Base-by-base conservation (phyloP, 1,140 invertebrate species). In the Drosophila takahashii region DNA sequence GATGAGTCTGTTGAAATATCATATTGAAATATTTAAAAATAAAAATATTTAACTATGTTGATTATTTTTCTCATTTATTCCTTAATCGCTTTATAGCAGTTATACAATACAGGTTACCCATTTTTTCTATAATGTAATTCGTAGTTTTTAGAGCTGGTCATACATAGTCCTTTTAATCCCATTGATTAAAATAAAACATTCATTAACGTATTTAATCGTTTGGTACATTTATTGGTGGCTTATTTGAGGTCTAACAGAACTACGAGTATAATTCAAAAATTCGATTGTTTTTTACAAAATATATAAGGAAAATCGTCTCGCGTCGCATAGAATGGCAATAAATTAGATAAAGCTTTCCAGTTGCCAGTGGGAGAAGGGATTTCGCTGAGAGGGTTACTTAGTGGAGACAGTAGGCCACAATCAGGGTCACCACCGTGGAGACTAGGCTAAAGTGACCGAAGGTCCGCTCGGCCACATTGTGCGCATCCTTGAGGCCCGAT, bases 381-480 rank as follows among this genome's bases (percentile, higher is more conserved):
- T 69, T 22, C 15, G 41, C 36, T 36, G 47, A 36, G n/a, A 29
- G 10, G 36, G 29, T n/a, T 3, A 15, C 9, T 45, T 83, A 87
- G 37, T 89, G 79, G 10, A 89, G 65, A 47, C 73, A 80, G 47
- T 77, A 80, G 50, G 85, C 79, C 34, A 78, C 84, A 41, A 89
- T 26, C 7, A 89, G 41, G 4, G 79, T 75, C 2, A 89, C 18
- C 44, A 89, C 22, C 3, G 73, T 66, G 10, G 85, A 80, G 18
- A 89, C 4, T 7, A 69, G 11, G 11, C 77, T 78, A 29, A 70
- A 64, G 4, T 77, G 51, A 11, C 61, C 57, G 2, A 61, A 22
- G 18, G 48, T 34, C 15, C 64, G 50, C 7, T 13, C 53, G 0
- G 59, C 79, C 34, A 18, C 2, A 51, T 32, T 89, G 34, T 72